These are phyloP conservation scores for Solenopsis invicta DNA, from an alignment of 1,140 invertebrate genomes.

Conservation along the genomic window DNA sequence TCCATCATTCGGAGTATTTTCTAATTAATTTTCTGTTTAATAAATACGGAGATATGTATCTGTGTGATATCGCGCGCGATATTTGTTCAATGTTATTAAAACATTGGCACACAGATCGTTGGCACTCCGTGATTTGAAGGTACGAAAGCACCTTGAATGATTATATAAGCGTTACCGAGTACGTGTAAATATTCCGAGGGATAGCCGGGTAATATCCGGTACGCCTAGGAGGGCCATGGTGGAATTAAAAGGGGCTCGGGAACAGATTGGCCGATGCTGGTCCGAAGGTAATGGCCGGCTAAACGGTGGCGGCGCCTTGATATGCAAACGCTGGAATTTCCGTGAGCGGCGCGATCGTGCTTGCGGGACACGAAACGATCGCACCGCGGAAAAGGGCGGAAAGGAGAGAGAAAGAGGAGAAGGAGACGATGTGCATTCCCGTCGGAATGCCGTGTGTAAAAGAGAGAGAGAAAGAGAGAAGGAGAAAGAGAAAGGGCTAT, in stretches of 20 bases:
- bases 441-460: constrained; percentile 61
- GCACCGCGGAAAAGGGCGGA: constrained; percentile 53
- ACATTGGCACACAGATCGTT: constrained; percentile 10
- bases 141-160: not conserved
- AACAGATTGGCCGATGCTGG: constrained; percentile 68
- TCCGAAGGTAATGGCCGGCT: constrained; percentile 67
- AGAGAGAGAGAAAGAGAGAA: not conserved
- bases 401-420: constrained; percentile 44
- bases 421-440: constrained; percentile 33
- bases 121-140: not conserved
- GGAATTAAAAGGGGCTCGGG: constrained; percentile 20
- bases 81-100: constrained; percentile 6
- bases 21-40: constrained; percentile 32
- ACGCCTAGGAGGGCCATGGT: constrained; percentile 7
- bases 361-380: constrained; percentile 45
- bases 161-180: constrained; percentile 7
- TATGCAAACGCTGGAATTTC: constrained; percentile 77
- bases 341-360: constrained; percentile 55
- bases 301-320: constrained; percentile 77
- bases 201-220: not conserved
- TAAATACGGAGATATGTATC: constrained; percentile 11
- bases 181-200: constrained; percentile 2
- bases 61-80: not conserved
- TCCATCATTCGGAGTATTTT: not conserved
- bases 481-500: constrained; percentile 45